These are phyloP conservation scores for Acrocephalus kingi DNA, from an alignment of 2,113 vertebrate species.

Conservation along the genomic window DNA sequence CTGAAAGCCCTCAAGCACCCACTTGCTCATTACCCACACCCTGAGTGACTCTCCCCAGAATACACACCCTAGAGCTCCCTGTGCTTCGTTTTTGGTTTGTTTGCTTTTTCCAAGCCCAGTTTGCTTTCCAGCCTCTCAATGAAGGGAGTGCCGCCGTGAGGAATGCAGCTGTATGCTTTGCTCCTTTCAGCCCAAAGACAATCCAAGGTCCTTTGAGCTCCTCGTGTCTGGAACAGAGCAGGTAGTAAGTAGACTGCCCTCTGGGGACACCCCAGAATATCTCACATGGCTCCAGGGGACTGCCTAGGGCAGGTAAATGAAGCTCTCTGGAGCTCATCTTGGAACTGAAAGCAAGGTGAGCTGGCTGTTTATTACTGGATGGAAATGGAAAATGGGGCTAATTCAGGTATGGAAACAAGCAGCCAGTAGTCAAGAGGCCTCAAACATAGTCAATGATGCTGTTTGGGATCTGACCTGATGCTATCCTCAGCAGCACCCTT, in stretches of 20 bases:
- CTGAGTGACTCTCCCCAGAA: conserved; percentile 1
- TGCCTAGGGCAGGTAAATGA: not conserved
- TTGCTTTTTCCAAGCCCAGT: conserved; percentile 41
- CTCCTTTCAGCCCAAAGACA: not conserved
- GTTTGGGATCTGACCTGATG: not conserved
- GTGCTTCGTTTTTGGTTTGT: not conserved
- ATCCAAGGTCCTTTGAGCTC: not conserved
- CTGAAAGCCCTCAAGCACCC: conserved; percentile 43
- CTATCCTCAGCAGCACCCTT: accelerated
- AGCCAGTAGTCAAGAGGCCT: not conserved
- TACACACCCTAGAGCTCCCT: not conserved
- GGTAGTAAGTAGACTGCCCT: not conserved
- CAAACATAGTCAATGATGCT: not conserved
- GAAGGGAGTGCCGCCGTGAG: conserved; percentile 30
- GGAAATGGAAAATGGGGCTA: not conserved
- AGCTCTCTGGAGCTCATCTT: not conserved
- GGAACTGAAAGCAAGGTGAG: not conserved
- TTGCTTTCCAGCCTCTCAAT: conserved; percentile 36
- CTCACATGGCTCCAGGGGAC: not conserved
- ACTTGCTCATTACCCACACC: conserved; percentile 25
- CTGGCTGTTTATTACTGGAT: not conserved
- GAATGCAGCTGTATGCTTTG: conserved; percentile 12
- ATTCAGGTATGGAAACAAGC: not conserved
- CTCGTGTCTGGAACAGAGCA: not conserved
- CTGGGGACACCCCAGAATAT: not conserved